Base-by-base conservation (phyloP, 2,888 invertebrate genomes). In the Cephus runcator region DNA sequence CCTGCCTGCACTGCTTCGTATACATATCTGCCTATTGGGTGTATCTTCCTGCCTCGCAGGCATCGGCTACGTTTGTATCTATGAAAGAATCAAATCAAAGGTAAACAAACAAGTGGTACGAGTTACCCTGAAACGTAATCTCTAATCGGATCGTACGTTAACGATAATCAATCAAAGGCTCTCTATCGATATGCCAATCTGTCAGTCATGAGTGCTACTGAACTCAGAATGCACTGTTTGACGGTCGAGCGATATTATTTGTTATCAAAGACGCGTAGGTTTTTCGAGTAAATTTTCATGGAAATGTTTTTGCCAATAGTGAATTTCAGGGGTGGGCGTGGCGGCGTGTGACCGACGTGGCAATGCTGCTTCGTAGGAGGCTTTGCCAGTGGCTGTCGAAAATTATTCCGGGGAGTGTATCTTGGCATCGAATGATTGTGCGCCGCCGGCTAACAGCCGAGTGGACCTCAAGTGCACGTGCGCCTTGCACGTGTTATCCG, bases 401-500 rank as follows among this genome's bases (percentile, higher is more conserved):
- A 89, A 90, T 90, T 89, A 88, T 90, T 88, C 87, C 86, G 85
- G 86, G 85, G 89, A 90, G 89, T 89, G 88, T 90, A 90, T 90
- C 89, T 89, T 89, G 89, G 90, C 90, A 90, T 90, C 89, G 89
- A 87, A 90, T 90, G 90, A 90, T 90, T 90, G 89, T 87, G 85
- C 86, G 89, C 89, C 89, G 85, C 88, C 89, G 90, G 89, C 89
- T 87, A 56, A 56, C 56, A 56, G 56, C 56, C 86, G 88, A 89
- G 89, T 87, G 88, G 90, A 88, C 88, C 89, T 84, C 85, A 85
- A 89, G 90, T 90, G 90, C 90, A 90, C 90, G 90, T 90, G 90
- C 90, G 90, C 87, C 85, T 87, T 90, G 90, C 90, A 90, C 90
- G 90, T 90, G 90, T 90, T 89, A 90, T 56, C 56, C 56, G 89